Base-by-base conservation (phyloP, 2,797 vertebrate species). In the Momotus momota region DNA sequence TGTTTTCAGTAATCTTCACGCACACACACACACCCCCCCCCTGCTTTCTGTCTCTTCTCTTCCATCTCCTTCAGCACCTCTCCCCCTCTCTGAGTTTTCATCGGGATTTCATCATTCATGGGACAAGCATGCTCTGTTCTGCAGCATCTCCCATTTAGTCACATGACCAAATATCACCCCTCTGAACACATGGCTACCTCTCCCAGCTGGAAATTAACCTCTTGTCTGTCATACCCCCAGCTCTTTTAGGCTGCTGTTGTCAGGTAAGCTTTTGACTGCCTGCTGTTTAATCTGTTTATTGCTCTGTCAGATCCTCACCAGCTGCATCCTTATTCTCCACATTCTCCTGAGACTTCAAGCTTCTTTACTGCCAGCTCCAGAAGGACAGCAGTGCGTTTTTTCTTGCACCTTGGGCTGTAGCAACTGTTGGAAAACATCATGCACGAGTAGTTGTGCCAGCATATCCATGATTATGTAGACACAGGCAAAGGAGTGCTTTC, bases 251-350 rank as follows among this genome's bases (percentile, higher is more conserved):
- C 52, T 81, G 41, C n/a, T 88, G 14, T 83, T 88, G 61, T 69
- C 75, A 88, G 82, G 82, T 69, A 81, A 81, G 64, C 60, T 71
- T 87, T 81, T 83, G 54, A 54, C 46, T 94, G 74, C 54, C 62
- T 81, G 54, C 51, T 79, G 46, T 90, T 94, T 88, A 65, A 64
- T 83, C 75, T 90, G 41, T 75, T 79, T 85, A 58, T 90, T 91
- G n/a, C 62, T 93, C 79, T 49, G 48, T 78, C 54, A 90, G 81
- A 61, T 96, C 62, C 31, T 90, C 27, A 65, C 73, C 90, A 88
- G 71, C 77, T 97, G 88, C 77, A 92, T 79, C 41, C 78, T 92
- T 71, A 48, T 78, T 81, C 79, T 91, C 54, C 49, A 6, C 27
- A 40, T 77, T 90, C 82, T 86, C 62, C 38, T 22, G 80, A 88